Percentiles rank a stretch among this genome's conserved stretches.
Evolutionary conservation across 2,113 vertebrate genomes (phyloP).

Genomic region (Podocnemis expansa): DNA sequence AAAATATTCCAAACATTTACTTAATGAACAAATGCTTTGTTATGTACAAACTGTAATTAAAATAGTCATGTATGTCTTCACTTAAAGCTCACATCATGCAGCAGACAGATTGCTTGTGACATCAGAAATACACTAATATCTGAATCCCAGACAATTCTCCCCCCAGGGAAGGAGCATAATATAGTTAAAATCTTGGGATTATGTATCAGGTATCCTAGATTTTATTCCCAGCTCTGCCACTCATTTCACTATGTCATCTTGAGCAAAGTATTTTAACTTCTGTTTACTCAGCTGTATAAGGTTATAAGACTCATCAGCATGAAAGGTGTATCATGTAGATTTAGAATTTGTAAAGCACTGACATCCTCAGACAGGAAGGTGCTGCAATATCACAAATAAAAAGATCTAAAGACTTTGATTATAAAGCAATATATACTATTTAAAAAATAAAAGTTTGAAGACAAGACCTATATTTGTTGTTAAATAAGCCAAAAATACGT

Average conservation of each 20-base stretch:
- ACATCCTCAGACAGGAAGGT: background rate
- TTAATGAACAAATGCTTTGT: background rate
- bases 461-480: background rate
- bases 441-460: background rate
- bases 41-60: background rate
- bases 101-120: background rate
- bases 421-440: background rate
- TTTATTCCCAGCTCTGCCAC: background rate
- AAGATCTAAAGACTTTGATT: background rate
- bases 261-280: background rate
- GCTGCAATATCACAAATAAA: background rate
- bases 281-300: background rate
- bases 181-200: background rate
- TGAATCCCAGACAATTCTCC: background rate
- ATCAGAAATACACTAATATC: background rate
- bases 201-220: background rate
- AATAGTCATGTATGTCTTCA: background rate
- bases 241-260: background rate
- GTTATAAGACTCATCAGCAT: background rate
- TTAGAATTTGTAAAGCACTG: background rate
- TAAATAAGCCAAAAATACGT: background rate
- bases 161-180: background rate
- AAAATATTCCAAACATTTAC: background rate
- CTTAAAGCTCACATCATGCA: background rate
- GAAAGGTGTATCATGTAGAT: background rate